Conservation (phyloP, 1,140 invertebrate species). For the Cylas formicarius region DNA sequence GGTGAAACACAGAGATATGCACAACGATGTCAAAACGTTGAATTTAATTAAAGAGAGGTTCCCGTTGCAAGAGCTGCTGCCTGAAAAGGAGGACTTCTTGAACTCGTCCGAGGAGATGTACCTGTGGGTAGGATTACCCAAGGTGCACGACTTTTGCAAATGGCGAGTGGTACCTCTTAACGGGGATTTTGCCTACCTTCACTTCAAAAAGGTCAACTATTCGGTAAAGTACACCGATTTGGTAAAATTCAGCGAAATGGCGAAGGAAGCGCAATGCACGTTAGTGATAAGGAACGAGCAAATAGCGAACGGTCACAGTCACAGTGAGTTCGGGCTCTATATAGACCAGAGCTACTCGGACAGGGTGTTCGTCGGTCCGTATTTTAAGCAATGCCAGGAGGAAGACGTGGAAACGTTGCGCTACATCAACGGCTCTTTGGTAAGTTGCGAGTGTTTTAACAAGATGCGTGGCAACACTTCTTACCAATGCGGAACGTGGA, state of each 20-base stretch:
- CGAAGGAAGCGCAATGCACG: constrained; percentile 23
- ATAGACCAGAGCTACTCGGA: constrained; percentile 25
- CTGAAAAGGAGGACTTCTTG: constrained; percentile 7
- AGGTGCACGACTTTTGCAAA: constrained; percentile 17
- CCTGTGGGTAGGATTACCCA: constrained; percentile 25
- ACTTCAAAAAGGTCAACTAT: constrained; percentile 23
- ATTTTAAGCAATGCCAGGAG: constrained; percentile 13
- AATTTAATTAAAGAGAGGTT: constrained; percentile 17
- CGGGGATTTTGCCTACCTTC: constrained; percentile 28
- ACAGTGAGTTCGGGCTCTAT: constrained; percentile 29
- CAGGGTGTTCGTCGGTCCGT: constrained; percentile 33
- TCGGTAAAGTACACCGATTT: constrained; percentile 34
- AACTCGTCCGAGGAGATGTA: constrained; percentile 14
- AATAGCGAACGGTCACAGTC: constrained; percentile 16
- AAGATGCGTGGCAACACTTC: constrained; percentile 19
- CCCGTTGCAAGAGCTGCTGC: constrained; percentile 12
- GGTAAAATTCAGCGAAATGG: constrained; percentile 20
- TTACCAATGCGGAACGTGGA: constrained; percentile 17
- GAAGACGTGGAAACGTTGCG: constrained; percentile 28
- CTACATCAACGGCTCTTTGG: constrained; percentile 25
- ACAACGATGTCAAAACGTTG: constrained; percentile 18
- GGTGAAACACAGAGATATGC: constrained; percentile 22
- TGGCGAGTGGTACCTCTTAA: constrained; percentile 33
- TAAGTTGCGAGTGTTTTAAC: constrained; percentile 24
- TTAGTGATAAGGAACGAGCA: constrained; percentile 19